Base-by-base conservation (phyloP, 2,888 invertebrate genomes). In the Spisula solida region DNA sequence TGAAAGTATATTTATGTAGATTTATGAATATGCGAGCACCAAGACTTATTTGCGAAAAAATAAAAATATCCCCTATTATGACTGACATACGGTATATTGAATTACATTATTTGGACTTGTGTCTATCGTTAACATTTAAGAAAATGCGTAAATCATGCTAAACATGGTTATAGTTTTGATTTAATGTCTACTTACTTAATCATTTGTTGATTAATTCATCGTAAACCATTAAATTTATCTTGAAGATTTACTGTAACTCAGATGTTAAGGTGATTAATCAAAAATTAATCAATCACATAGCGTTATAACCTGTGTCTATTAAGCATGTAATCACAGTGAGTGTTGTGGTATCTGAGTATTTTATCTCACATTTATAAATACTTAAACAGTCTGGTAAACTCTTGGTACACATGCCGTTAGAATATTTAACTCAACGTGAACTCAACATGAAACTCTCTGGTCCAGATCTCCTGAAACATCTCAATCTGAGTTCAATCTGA, bases 181-280 rank as follows among this genome's bases (percentile, higher is more conserved):
- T 75, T 75, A 75, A 31, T 18, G 31, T 34, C 70, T 18, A 75
- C 18, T 75, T 18, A 75, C 18, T 75, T 34, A 75, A 75, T 75
- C 75, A 31, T 75, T 14, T 75, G 60, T 75, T 75, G 14, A 8
- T 12, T 18, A 34, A 75, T 31, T 31, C 31, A 31, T 14, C 41
- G 18, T 75, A 31, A 31, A 34, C 75, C 75, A 75, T 75, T 75
- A 75, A 34, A 31, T 34, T 75, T 75, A 75, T 75, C 75, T 34
- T 25, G 16, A 75, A 34, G 75, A 75, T 75, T 75, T 4, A 75
- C 34, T 75, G 2, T 75, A 31, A 18, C 16, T 75, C 18, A 16
- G 34, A 31, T 75, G 34, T 16, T 16, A 41, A 41, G 29, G 75
- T 75, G 34, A 75, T 75, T 34, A 75, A 75, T 75, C 75, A 75